Evolutionary conservation across 2,797 vertebrate species (phyloP), one percentile per base, ranked within the genome.

Genomic region (Erpetoichthys calabaricus): DNA sequence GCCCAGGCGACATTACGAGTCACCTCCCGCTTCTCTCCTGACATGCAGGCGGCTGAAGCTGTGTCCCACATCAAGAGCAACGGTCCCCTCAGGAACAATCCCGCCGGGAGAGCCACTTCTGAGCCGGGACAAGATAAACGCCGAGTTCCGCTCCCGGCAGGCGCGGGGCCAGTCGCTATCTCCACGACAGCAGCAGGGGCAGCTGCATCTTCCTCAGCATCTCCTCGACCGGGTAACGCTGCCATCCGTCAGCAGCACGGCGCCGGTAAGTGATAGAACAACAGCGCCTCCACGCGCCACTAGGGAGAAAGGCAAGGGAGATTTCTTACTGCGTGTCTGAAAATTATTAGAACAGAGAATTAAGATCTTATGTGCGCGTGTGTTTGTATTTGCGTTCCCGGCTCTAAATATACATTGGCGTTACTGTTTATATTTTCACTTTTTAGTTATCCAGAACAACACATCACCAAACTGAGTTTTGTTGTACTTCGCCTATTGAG

Each of bases 21-120:
- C 66, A 74, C 78, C 1, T 68, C 85, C 0, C 84, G 83, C 56
- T 85, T 86, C 53, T 57, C 75, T 6, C 78, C 82, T 58, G 81
- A 87, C 63, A 83, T 94, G 88, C 83, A 92, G 73, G 91, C 90
- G 0, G 90, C 92, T 10, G 92, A 91, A 74, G 91, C 92, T 0
- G 91, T 93, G 63, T 92, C 91, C 8, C 91, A 95, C 74, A 93
- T 91, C 69, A 89, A 94, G 81, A 88, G 87, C 75, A 80, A 87
- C 59, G 82, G 86, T 58, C 84, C 86, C 0, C 79, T 85, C 6
- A 80, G 88, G 62, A 87, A 80, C 60, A 72, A 76, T 70, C 72
- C 82, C 9, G 58, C 73, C 1, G 70, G 68, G 41, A 66, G 77
- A 59, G 74, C 79, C 67, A 79, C 81, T 42, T 70, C 71, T 2